Conservation (phyloP, 2,797 vertebrate species). For the Microhierax caerulescens region DNA sequence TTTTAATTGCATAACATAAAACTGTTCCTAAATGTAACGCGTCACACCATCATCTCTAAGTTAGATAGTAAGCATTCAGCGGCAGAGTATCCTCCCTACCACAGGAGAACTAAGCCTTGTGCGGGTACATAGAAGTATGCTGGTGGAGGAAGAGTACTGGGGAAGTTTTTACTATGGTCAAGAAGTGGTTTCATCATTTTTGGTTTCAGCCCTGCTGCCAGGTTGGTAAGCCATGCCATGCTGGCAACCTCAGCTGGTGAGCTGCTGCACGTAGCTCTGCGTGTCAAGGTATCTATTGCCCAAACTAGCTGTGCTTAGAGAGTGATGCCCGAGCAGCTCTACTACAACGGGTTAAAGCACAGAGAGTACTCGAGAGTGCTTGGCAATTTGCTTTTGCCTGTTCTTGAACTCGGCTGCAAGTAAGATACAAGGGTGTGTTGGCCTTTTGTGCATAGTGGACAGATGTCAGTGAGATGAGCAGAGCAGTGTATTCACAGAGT, state of each 20-base stretch:
- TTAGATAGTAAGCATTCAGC: not conserved
- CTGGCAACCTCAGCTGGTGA: not conserved
- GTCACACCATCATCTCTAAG: not conserved
- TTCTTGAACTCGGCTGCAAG: not conserved
- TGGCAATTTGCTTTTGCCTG: fast-evolving
- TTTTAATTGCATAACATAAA: not conserved
- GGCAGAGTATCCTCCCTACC: too few species aligned
- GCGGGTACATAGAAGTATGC: fast-evolving
- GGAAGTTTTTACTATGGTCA: not conserved
- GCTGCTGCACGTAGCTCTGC: not conserved
- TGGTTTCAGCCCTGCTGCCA: not conserved
- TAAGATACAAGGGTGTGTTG: fast-evolving
- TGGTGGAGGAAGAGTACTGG: not conserved
- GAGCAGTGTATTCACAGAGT: not conserved
- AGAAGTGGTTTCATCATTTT: not conserved
- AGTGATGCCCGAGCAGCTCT: not conserved
- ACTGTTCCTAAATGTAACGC: not conserved
- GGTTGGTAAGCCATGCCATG: fast-evolving
- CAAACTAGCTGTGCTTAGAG: not conserved
- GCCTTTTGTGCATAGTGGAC: not conserved
- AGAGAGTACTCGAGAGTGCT: not conserved
- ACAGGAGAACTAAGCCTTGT: not conserved
- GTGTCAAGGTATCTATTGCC: too few species aligned
- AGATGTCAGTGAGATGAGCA: not conserved
- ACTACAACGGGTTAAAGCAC: not conserved